phyloP scores from a whole-genome alignment of 2,113 vertebrate genomes.

The Rhizomys pruinosus region DNA sequence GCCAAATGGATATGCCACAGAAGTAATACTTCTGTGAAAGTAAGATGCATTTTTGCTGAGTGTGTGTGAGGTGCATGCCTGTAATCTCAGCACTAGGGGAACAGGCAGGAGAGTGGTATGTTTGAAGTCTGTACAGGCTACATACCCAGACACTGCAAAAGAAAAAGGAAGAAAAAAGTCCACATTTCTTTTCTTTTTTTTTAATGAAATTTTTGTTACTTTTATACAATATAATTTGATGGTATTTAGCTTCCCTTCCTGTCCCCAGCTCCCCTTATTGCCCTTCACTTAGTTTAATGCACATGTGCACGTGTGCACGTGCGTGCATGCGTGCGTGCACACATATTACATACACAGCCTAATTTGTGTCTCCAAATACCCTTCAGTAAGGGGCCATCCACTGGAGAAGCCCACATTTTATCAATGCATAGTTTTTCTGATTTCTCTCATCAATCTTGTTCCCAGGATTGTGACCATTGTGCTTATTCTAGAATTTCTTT shows the following conservation, averaged over 20 bases:
- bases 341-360: no score
- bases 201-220: no score
- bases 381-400: no score
- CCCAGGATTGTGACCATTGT: not conserved
- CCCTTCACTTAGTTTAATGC: no score
- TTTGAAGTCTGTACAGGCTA: not conserved
- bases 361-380: no score
- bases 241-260: no score
- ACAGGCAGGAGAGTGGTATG: not conserved
- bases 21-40: not conserved
- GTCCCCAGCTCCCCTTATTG: no score
- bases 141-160: not conserved
- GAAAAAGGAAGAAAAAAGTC: not conserved
- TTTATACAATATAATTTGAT: no score
- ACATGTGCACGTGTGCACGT: no score
- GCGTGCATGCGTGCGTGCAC: no score
- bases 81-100: not conserved
- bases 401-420: no score
- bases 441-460: not conserved
- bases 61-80: not conserved
- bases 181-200: no score
- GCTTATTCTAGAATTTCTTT: slow-evolving; percentile 22
- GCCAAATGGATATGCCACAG: not conserved
- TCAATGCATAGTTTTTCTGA: not conserved
- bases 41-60: not conserved